Base-by-base conservation (phyloP, 1,140 invertebrate genomes). In the Polypedilum pembai region DNA sequence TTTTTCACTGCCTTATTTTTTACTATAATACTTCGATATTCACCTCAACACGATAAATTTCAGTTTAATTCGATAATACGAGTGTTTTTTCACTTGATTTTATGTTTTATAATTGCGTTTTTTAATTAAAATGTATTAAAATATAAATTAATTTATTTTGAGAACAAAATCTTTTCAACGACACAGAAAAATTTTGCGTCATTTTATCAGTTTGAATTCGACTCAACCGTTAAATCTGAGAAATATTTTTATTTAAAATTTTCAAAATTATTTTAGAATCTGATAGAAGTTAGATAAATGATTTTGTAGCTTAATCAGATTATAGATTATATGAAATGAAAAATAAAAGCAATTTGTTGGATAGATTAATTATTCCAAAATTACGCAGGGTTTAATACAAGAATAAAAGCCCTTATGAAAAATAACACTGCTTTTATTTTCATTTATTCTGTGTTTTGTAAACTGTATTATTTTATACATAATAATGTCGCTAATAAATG, bases 1-100 rank as follows among this genome's bases (percentile, higher is more conserved):
- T 56, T 45, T 56, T 56, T 56, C 45, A n/a, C n/a, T 56, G 45
- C 45, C 45, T 56, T 56, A 56, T 56, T 56, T 56, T 56, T 56
- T 4, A 10, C 45, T 0, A 4, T 56, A 56, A 12, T n/a, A 56
- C 45, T 56, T 56, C 45, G 45, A 56, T 56, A n/a, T n/a, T 56
- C 12, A 56, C 45, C 12, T 56, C n/a, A 56, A 56, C 15, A 15
- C 45, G 45, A 56, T 12, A 15, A 56, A 8, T 56, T 56, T 56
- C n/a, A 56, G 15, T 56, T 10, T 12, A n/a, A 1, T 56, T 8
- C n/a, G 1, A 56, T 56, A 56, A 3, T 12, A 56, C 2, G 45
- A 15, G 10, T 17, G 45, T 15, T 12, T 1, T 15, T 17, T 56
- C 45, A 56, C n/a, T 56, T 56, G 45, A 15, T 56, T 12, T 56